Conservation (phyloP, 2,797 vertebrate species). For the Ctenopoma multispine region DNA sequence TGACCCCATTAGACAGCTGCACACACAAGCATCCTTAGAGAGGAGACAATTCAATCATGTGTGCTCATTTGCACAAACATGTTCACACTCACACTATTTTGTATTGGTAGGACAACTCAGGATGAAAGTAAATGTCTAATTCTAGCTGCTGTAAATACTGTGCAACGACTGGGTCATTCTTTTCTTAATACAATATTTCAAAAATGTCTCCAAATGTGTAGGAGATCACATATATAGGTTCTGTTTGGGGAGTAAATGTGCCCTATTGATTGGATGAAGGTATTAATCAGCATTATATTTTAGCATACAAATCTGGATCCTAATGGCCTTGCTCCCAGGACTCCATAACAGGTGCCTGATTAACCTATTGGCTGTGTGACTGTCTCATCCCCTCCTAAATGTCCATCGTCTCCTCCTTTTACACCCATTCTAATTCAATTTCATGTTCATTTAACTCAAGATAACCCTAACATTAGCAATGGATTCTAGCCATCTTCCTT, state of each 20-base stretch:
- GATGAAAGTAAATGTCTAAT: background rate
- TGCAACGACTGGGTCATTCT: background rate
- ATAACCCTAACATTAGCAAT: slow-evolving; percentile 35
- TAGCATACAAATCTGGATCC: slow-evolving; percentile 26
- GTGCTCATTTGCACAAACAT: slow-evolving; percentile 63
- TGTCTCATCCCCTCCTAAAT: slow-evolving; percentile 27
- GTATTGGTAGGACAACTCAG: slow-evolving; percentile 5
- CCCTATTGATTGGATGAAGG: background rate
- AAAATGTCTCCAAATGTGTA: background rate
- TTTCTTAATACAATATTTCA: background rate
- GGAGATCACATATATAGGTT: background rate
- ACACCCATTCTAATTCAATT: slow-evolving; percentile 54
- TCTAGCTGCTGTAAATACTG: background rate
- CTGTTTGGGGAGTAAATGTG: background rate
- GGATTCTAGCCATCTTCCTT: slow-evolving; percentile 5
- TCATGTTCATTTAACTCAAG: slow-evolving; percentile 36
- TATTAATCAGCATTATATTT: slow-evolving; percentile 24
- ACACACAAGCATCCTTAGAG: slow-evolving; percentile 36
- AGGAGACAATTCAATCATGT: slow-evolving; percentile 48
- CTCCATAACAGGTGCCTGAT: slow-evolving; percentile 43
- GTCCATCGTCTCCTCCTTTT: slow-evolving; percentile 13
- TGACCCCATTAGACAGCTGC: slow-evolving; percentile 72
- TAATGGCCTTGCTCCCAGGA: slow-evolving; percentile 24
- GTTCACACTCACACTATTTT: slow-evolving; percentile 22
- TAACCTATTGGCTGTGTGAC: slow-evolving; percentile 24